Evolutionary conservation across 53 echinoderm and acorn worm species (phyloP).

Genomic region (Henricia sp.): DNA sequence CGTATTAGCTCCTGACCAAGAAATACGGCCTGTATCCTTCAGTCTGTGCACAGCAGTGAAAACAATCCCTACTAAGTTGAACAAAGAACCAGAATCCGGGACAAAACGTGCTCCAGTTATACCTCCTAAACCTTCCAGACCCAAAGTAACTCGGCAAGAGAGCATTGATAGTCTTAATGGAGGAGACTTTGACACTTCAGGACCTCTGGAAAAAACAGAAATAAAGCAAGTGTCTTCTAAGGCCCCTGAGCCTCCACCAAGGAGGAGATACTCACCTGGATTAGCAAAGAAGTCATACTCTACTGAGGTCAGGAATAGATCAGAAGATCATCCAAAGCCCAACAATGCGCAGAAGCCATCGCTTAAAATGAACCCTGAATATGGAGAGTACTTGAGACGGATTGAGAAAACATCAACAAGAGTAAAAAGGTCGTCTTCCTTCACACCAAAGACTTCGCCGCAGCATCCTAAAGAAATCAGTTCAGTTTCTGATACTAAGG

Average conservation of each 20-base stretch:
- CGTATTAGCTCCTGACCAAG: background rate
- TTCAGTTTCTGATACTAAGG: background rate
- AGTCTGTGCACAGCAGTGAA: background rate
- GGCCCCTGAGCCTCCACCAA: slow-evolving; percentile 62
- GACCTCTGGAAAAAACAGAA: background rate
- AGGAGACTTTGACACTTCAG: slow-evolving; percentile 43
- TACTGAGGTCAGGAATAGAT: background rate
- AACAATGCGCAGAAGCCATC: slow-evolving; percentile 16
- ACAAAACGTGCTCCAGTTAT: slow-evolving; percentile 34
- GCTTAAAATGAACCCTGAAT: slow-evolving; percentile 15
- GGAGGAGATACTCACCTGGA: slow-evolving; percentile 53
- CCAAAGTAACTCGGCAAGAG: slow-evolving; percentile 10
- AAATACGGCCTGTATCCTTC: background rate
- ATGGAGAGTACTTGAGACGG: slow-evolving; percentile 33
- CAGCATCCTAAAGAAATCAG: background rate
- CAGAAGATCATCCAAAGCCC: background rate
- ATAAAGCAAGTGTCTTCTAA: slow-evolving; percentile 8
- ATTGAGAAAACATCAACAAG: slow-evolving; percentile 19
- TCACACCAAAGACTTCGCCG: background rate
- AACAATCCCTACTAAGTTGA: background rate
- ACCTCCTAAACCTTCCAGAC: slow-evolving; percentile 42
- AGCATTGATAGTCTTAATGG: slow-evolving; percentile 41
- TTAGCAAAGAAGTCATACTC: slow-evolving; percentile 38
- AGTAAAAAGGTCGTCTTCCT: slow-evolving; percentile 39
- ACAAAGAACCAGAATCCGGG: background rate